Evolutionary conservation across 2,797 vertebrate genomes (phyloP).

Genomic region (Hydrolagus colliei): DNA sequence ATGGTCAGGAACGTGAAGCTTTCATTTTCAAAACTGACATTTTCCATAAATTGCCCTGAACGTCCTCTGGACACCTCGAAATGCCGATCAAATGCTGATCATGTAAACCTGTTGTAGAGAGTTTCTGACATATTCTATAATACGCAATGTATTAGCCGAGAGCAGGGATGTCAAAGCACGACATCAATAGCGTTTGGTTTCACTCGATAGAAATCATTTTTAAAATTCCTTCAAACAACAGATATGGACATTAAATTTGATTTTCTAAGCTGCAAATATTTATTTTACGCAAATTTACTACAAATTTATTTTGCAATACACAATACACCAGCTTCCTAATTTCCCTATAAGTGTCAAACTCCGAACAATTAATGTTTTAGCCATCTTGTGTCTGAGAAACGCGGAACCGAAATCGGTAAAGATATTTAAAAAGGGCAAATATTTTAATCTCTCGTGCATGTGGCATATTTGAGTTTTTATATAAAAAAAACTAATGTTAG

Average conservation of each 20-base stretch:
- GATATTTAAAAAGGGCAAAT: background rate
- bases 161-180: background rate
- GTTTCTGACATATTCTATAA: background rate
- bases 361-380: background rate
- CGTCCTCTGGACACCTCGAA: no score
- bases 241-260: background rate
- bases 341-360: background rate
- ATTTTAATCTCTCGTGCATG: no score
- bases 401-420: background rate
- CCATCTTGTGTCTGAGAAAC: background rate
- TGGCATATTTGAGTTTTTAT: background rate
- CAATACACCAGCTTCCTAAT: background rate
- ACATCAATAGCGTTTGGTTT: no score
- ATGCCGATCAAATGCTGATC: no score
- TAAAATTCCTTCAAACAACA: background rate
- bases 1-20: no score
- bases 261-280: background rate
- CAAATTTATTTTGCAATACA: constrained; percentile 5
- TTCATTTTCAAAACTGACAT: no score
- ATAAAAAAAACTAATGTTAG: background rate
- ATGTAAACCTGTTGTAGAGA: background rate
- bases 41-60: no score
- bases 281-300: background rate
- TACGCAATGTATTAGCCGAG: background rate
- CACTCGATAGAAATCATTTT: no score